phyloP scores from a whole-genome alignment of 64 coral and sea anemone species.

The Hydrozoanthus tunicans region DNA sequence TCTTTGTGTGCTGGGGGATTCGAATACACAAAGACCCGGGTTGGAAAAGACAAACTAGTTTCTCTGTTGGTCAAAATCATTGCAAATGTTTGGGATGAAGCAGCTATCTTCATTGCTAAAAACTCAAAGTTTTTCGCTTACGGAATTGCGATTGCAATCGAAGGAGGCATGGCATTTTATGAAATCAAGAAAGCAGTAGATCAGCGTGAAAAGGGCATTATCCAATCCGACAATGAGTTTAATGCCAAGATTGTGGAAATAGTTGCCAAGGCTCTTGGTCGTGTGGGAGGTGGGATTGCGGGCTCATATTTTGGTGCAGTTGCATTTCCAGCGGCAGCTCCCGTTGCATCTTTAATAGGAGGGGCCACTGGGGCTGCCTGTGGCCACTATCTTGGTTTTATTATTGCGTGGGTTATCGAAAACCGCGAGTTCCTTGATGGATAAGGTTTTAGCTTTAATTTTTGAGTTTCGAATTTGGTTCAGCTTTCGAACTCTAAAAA shows the following conservation, averaged over 20 bases:
- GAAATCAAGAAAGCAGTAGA: constrained; percentile 1
- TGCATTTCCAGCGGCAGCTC: not conserved
- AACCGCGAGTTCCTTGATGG: not conserved
- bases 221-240: not conserved
- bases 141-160: constrained; percentile 11
- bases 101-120: not conserved
- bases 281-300: not conserved
- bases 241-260: not conserved
- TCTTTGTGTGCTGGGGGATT: not conserved
- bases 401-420: constrained; percentile 12
- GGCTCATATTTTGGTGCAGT: constrained; percentile 25
- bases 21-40: not conserved
- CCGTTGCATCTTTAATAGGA: constrained; percentile 28
- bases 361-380: constrained; percentile 52
- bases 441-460: not conserved
- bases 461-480: too few species aligned
- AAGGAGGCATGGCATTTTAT: constrained; percentile 8
- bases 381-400: not conserved
- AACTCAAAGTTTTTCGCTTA: not conserved
- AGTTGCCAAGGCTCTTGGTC: constrained; percentile 31
- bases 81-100: constrained; percentile 45
- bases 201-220: constrained; percentile 3
- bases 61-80: not conserved
- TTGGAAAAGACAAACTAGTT: not conserved
- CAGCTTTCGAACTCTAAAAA: too few species aligned